These are phyloP conservation scores for Ctenosaura bakeri DNA, from an alignment of 2,797 vertebrate genomes.

Conservation along the genomic window DNA sequence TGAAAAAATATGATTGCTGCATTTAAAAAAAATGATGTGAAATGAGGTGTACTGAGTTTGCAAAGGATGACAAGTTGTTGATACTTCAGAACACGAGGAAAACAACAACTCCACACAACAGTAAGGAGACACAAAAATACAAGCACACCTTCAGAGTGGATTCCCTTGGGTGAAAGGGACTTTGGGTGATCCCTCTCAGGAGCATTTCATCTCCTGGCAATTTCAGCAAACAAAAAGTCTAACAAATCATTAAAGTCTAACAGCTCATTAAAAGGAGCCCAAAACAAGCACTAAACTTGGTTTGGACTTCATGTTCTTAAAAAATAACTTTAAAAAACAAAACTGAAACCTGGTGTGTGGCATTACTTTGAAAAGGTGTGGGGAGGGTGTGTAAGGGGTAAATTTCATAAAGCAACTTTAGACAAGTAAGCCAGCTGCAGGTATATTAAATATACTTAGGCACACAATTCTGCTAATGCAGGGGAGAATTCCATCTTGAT, in stretches of 20 bases:
- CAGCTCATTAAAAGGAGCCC: conserved; percentile 18
- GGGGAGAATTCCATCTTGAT: background rate
- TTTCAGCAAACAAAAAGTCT: conserved; percentile 38
- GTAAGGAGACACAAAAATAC: background rate
- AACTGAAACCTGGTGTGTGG: background rate
- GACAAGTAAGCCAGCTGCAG: background rate
- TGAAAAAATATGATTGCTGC: no score
- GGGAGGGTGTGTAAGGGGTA: background rate
- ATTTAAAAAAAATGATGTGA: background rate
- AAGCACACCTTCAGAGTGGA: background rate
- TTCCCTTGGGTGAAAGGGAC: conserved; percentile 19
- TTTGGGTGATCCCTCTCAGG: conserved; percentile 20
- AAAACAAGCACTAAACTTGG: conserved; percentile 2
- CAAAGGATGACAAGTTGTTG: background rate
- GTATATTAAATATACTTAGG: background rate
- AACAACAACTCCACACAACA: background rate
- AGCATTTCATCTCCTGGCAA: conserved; percentile 33
- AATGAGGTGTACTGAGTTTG: background rate
- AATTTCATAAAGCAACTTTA: background rate
- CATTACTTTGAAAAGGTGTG: background rate
- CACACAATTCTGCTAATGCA: background rate
- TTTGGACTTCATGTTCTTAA: background rate
- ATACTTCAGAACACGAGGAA: background rate
- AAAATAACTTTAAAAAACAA: background rate
- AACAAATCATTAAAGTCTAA: conserved; percentile 39